These are phyloP conservation scores for Copidosoma aretas DNA, from an alignment of 2,888 invertebrate species.

Conservation along the genomic window DNA sequence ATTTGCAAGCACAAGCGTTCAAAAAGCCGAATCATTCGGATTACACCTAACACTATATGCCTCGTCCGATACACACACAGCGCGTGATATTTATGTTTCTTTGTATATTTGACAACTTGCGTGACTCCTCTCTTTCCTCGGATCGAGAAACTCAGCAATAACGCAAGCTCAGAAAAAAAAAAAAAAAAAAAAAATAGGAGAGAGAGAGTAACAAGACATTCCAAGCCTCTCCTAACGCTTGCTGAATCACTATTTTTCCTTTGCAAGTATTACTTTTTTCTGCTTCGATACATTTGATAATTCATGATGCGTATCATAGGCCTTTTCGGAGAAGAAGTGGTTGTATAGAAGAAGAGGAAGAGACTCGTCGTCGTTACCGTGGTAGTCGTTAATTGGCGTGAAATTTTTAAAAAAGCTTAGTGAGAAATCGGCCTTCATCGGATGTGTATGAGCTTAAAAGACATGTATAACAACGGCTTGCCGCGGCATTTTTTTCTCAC, in stretches of 20 bases:
- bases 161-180: too few relatives aligned
- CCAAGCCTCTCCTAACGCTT: too few relatives aligned
- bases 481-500: too few relatives aligned
- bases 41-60: slow-evolving; percentile 33
- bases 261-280: too few relatives aligned
- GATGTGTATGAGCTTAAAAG: slow-evolving; percentile 5
- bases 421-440: slow-evolving; percentile 17
- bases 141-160: too few relatives aligned
- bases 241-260: too few relatives aligned
- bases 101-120: slow-evolving; percentile 15
- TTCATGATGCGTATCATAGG: slow-evolving; percentile 26
- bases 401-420: slow-evolving; percentile 17
- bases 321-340: slow-evolving; percentile 33
- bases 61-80: slow-evolving; percentile 31
- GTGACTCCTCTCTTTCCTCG: slow-evolving; percentile 25
- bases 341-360: slow-evolving; percentile 19
- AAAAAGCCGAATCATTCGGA: slow-evolving; percentile 36
- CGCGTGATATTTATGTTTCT: slow-evolving; percentile 24
- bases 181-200: too few relatives aligned
- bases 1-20: slow-evolving; percentile 43
- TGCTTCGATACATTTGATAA: slow-evolving; percentile 14
- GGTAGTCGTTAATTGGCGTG: slow-evolving; percentile 2
- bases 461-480: background rate
- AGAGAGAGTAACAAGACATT: too few relatives aligned
- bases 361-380: slow-evolving; percentile 1